Conservation (phyloP, 2,888 invertebrate genomes). For the Drosophila imparisetae region DNA sequence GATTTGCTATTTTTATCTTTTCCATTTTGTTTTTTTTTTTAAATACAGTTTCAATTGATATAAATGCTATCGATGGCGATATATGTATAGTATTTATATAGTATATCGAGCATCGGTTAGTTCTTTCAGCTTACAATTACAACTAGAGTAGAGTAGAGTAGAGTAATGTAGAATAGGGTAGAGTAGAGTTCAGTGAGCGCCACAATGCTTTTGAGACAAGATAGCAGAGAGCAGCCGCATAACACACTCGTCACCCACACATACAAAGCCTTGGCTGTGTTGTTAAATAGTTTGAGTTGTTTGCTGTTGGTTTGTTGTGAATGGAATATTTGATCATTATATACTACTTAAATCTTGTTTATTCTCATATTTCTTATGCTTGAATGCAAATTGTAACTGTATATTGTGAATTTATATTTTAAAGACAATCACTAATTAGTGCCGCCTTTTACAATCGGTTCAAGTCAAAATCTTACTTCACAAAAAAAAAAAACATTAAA, state of each 20-base stretch:
- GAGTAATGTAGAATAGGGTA: background rate
- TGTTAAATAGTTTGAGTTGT: conserved; percentile 17
- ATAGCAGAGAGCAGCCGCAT: conserved; percentile 20
- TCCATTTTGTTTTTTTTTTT: conserved; percentile 5
- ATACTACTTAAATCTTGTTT: conserved; percentile 52
- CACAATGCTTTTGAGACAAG: conserved; percentile 32
- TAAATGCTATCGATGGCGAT: conserved; percentile 52
- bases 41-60: conserved; percentile 49
- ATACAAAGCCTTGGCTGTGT: conserved; percentile 23
- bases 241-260: conserved; percentile 14
- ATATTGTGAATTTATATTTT: conserved; percentile 32
- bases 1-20: background rate
- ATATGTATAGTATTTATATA: conserved; percentile 6
- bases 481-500: conserved; percentile 7
- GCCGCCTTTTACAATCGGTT: conserved; percentile 27
- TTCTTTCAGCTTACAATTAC: conserved; percentile 45
- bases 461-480: conserved; percentile 22
- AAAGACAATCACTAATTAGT: conserved; percentile 23
- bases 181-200: conserved; percentile 5
- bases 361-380: conserved; percentile 33
- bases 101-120: conserved; percentile 40
- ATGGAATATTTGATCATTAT: conserved; percentile 57
- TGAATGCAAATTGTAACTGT: conserved; percentile 21
- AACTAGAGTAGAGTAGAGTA: conserved; percentile 33
- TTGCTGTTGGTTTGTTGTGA: conserved; percentile 15